A percentile compares a stretch with the other conserved stretches of the same genome.
Evolutionary conservation across 2,888 invertebrate species (phyloP).

Genomic region (Helobdella robusta): DNA sequence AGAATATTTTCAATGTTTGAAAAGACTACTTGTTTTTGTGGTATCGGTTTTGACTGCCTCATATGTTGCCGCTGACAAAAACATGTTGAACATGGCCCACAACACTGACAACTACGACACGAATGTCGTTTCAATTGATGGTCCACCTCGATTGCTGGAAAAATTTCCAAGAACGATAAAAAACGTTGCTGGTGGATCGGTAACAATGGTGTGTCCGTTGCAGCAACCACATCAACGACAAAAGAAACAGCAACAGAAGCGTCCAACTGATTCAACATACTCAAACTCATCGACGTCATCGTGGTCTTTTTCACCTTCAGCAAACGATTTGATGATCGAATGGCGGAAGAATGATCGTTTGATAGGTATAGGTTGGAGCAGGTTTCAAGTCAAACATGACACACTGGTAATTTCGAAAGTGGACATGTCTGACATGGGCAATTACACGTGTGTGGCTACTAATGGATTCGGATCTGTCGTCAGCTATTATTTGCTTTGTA

Average conservation of each 20-base stretch:
- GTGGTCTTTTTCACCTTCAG: too few species aligned
- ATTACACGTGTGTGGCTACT: constrained; percentile 18
- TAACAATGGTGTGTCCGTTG: constrained; percentile 7
- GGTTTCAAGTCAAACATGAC: constrained; percentile 4
- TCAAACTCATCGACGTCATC: too few species aligned
- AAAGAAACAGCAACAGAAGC: too few species aligned
- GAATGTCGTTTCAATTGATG: neutral
- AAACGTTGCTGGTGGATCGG: constrained; percentile 9
- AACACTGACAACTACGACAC: too few species aligned
- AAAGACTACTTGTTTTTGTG: too few species aligned
- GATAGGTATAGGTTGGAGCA: constrained; percentile 16
- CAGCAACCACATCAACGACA: neutral
- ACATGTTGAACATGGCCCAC: too few species aligned
- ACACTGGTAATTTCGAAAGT: neutral
- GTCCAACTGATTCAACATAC: neutral
- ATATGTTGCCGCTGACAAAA: too few species aligned
- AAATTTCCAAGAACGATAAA: constrained; percentile 9
- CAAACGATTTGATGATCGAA: neutral
- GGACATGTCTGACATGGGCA: neutral
- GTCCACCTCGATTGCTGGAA: constrained; percentile 10
- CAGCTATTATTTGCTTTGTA: constrained; percentile 16
- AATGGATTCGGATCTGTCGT: constrained; percentile 16
- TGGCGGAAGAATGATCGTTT: constrained; percentile 11
- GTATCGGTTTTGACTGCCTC: too few species aligned
- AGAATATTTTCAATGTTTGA: too few species aligned